A percentile compares a stretch with the other conserved stretches of the same genome.
phyloP scores from a whole-genome alignment of 2,888 invertebrate species.

The Tigriopus californicus region DNA sequence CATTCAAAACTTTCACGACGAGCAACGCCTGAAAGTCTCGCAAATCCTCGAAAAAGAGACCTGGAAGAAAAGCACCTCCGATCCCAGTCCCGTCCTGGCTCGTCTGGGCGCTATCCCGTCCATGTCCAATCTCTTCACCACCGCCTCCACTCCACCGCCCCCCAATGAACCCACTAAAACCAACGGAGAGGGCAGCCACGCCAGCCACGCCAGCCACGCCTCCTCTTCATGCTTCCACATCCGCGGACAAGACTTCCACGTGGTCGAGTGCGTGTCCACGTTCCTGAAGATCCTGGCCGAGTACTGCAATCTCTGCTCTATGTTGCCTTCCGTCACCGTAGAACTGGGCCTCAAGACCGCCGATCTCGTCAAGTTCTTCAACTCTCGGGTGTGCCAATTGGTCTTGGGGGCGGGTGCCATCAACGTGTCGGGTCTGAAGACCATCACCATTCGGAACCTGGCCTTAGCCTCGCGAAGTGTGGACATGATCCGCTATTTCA shows the following conservation, averaged over 20 bases:
- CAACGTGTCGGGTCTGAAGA: slow-evolving; percentile 77
- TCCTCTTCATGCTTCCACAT: background rate
- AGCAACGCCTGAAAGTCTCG: background rate
- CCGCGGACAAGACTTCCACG: background rate
- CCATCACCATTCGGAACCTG: slow-evolving; percentile 82
- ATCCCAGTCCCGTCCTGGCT: background rate
- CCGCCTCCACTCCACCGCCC: background rate
- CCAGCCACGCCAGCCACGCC: no score
- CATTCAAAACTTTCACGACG: slow-evolving; percentile 13
- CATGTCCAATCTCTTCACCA: background rate
- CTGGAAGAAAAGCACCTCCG: background rate
- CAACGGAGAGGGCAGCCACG: no score
- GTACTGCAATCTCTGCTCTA: background rate
- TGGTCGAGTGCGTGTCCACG: background rate
- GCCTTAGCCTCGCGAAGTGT: slow-evolving; percentile 65
- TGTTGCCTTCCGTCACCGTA: background rate
- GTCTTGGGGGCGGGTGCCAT: slow-evolving; percentile 92
- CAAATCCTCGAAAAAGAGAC: background rate
- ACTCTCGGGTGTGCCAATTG: slow-evolving; percentile 47
- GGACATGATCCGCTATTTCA: slow-evolving; percentile 39
- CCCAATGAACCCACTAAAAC: background rate
- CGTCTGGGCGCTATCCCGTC: no score
- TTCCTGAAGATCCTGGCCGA: background rate
- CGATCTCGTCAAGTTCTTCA: slow-evolving; percentile 1
- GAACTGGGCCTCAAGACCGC: slow-evolving; percentile 9